Base-by-base conservation (phyloP, 2,113 vertebrate genomes). In the Megaptera novaeangliae region DNA sequence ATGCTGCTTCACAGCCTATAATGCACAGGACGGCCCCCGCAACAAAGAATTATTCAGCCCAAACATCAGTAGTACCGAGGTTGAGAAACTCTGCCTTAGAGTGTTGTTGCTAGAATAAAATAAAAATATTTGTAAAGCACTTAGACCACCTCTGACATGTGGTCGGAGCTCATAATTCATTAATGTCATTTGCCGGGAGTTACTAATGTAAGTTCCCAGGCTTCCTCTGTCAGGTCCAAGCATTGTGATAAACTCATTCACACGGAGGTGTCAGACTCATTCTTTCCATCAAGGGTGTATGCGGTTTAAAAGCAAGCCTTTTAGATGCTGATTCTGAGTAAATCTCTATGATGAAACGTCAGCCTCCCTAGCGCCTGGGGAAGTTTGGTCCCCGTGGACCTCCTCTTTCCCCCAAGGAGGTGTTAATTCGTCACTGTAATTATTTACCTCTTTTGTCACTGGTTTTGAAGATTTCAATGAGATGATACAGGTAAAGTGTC, bases 1-100 rank as follows among this genome's bases (percentile, higher is more conserved):
- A n/a, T 4, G 20, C 8, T 3, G 20, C 6, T 69, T 29, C 10
- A 21, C 4, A 36, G 5, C 10, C 23, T 71, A 2, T 0, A 12
- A 18, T 10, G 9, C 20, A n/a, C 17, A 46, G 78, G 57, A 10
- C 14, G 8, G 23, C 1, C 18, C 20, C 6, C 2, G 3, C 5
- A 20, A 21, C 23, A 14, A 29, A 64, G 23, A 88, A 63, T 31
- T 27, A 13, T 4, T 17, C 25, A 77, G 8, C 18, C 21, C 63
- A 36, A 46, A 75, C 3, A 0, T 44, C 75, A 52, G 0, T 44
- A 13, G 41, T 34, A 10, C 20, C 2, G 5, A 63, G 23, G 0
- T 3, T 4, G 25, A 82, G 34, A 74, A 46, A 21, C 52, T 12
- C 64, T 85, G 57, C 52, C 66, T 64, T 61, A 57, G 46, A 83